Base-by-base conservation (phyloP, 2,797 vertebrate genomes). In the Anisognathus igniventris region DNA sequence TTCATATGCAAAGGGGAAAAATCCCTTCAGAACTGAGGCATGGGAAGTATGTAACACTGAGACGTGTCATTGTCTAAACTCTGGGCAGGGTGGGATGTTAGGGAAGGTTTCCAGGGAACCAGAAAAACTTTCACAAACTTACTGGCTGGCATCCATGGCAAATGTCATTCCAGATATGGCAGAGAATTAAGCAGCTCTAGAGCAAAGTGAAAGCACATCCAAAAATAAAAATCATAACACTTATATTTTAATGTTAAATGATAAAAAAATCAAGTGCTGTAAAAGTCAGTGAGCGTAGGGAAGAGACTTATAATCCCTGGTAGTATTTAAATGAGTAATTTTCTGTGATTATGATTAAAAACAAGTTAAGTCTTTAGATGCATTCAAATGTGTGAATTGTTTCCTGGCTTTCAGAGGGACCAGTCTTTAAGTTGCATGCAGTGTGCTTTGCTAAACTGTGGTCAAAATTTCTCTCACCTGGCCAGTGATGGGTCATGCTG, bases 91-190 rank as follows among this genome's bases (percentile, higher is more conserved):
- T 89, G 88, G 93, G 96, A 95, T 92, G 92, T 94, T 94, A 92
- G 88, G 88, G 88, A 79, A 73, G 72, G 94, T 95, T 94, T 95
- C 95, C 86, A 96, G 90, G 96, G 80, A 96, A 85, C 95, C 71
- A 93, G 90, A 57, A 95, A 95, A 96, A 96, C 93, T 93, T 95
- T 95, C 50, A 42, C 88, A 54, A 93, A 94, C 72, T 89, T 77
- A 42, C 1, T 95, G 92, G 90, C 94, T 80, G 84, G 54, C 86
- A 68, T 86, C 81, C 96, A 83, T 9, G 25, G 86, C 88, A 92
- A 95, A 93, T 95, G 93, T 93, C 86, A 89, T 89, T 96, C 95
- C 90, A 89, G 92, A 95, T 96, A 95, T 87, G 90, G 93, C 86
- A 89, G 90, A 54, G 91, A 92, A 92, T 87, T 93, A 89, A 86